phyloP scores from a whole-genome alignment of 2,113 vertebrate species.

The Sialia sialis region DNA sequence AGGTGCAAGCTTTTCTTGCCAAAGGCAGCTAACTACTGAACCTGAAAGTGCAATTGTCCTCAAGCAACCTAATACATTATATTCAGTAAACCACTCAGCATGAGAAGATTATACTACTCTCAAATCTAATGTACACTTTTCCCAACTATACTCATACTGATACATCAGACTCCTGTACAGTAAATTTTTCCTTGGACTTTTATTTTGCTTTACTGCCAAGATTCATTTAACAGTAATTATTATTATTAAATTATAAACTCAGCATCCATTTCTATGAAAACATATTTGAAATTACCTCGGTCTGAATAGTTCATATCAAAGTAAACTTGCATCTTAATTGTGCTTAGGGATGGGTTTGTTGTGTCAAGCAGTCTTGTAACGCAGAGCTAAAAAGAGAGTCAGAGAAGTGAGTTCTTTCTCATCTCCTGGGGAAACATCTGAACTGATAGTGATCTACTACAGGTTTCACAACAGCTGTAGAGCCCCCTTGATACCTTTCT shows the following conservation, averaged over 20 bases:
- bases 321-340: slow-evolving; percentile 95
- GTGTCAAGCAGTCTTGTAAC: slow-evolving; percentile 79
- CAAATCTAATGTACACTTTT: not conserved
- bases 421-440: not conserved
- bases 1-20: not conserved
- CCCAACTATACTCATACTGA: not conserved
- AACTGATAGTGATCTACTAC: not conserved
- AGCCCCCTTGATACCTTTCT: not conserved
- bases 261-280: not conserved
- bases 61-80: not conserved
- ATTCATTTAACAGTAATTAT: not conserved
- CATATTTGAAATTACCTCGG: slow-evolving; percentile 76
- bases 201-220: not conserved
- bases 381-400: slow-evolving; percentile 80
- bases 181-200: not conserved
- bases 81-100: not conserved
- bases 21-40: not conserved
- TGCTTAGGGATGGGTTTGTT: slow-evolving; percentile 84
- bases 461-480: not conserved
- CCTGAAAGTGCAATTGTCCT: not conserved
- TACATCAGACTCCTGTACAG: not conserved
- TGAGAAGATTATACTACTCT: not conserved
- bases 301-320: slow-evolving; percentile 89
- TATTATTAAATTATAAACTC: not conserved
- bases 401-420: not conserved